phyloP scores from a whole-genome alignment of 2,113 vertebrate genomes.

The Eonycteris spelaea region DNA sequence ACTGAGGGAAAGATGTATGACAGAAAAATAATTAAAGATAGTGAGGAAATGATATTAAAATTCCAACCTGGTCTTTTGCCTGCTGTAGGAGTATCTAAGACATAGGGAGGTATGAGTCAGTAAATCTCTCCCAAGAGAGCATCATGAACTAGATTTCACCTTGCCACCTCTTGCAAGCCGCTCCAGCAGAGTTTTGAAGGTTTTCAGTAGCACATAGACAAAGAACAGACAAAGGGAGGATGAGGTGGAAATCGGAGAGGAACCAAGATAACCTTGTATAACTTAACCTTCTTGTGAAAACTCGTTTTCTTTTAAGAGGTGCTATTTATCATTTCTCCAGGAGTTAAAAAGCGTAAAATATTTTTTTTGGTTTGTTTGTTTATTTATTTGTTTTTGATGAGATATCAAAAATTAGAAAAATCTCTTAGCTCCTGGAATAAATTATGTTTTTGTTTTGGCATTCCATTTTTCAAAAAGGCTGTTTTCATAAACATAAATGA shows the following conservation, averaged over 20 bases:
- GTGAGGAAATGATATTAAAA: not conserved
- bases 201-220: not conserved
- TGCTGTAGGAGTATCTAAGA: not conserved
- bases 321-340: constrained; percentile 45
- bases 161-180: not conserved
- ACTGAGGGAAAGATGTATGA: not conserved
- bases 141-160: not conserved
- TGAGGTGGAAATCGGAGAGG: not conserved
- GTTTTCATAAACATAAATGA: constrained; percentile 59
- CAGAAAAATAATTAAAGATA: not conserved
- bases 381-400: constrained; percentile 5
- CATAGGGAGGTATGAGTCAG: not conserved
- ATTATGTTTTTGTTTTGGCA: constrained; percentile 58
- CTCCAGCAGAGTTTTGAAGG: not conserved
- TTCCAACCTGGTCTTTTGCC: not conserved
- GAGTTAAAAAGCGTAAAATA: constrained; percentile 45
- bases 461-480: constrained; percentile 55
- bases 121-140: not conserved
- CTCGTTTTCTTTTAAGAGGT: constrained; percentile 51
- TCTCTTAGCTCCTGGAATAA: constrained; percentile 50
- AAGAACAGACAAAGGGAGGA: constrained; percentile 22
- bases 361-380: not conserved
- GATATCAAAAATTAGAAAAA: constrained; percentile 41
- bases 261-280: not conserved
- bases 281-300: constrained; percentile 23